Evolutionary conservation across 2,113 vertebrate genomes (phyloP), one percentile per base, ranked within the genome.

Genomic region (Rana temporaria): DNA sequence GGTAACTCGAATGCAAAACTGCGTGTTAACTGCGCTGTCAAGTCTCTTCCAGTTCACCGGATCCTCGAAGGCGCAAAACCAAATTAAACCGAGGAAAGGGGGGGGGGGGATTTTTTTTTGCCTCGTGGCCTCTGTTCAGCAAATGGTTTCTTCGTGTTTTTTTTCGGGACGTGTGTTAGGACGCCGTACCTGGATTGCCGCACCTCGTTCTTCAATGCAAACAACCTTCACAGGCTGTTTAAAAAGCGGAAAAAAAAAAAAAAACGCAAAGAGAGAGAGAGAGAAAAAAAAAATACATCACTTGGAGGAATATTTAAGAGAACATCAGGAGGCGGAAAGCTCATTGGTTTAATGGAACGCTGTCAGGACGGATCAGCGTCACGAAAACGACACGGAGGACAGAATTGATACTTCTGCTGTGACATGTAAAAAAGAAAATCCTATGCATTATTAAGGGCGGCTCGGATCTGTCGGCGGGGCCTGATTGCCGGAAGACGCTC

Each of bases 281-380:
- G 26, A 30, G n/a, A n/a, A n/a, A n/a, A n/a, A n/a, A n/a, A 34
- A 92, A 90, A 91, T 92, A 88, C 85, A 91, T 93, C 90, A 92
- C 89, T 92, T 87, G 42, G 87, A 91, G 86, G 86, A 90, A 92
- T 91, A 93, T 91, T 93, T 93, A 91, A 90, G 86, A 88, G 90
- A 89, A 86, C 86, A 91, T 89, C 87, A 91, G 87, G 89, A 92
- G 85, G 86, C 85, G 87, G 85, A 89, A 91, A 89, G 88, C 85
- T 92, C 92, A 95, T 94, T 94, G 92, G 91, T 93, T 94, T 96
- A 96, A 96, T 95, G 94, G 93, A 94, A 92, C 88, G 88, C 90
- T 95, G 91, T 95, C 95, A 94, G 92, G 90, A 88, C 88, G 92
- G 93, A 94, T 96, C 91, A 95, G 88, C 90, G 89, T 95, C 92